These are phyloP conservation scores for Sandelia bainsii DNA, from an alignment of 2,797 vertebrate species.

Conservation along the genomic window DNA sequence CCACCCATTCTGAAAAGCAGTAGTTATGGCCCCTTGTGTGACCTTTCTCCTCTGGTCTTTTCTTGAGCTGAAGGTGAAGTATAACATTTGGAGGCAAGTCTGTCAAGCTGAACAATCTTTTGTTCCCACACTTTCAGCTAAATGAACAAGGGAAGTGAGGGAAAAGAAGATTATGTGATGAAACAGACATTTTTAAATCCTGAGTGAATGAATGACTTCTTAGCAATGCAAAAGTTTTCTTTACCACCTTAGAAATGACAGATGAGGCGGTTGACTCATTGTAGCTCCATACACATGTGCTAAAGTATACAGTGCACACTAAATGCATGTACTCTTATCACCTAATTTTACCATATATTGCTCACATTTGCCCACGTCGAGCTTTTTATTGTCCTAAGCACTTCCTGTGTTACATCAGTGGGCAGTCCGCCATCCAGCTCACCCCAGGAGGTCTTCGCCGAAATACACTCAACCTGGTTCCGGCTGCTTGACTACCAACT, in stretches of 20 bases:
- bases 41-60: background rate
- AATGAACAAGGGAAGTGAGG: conserved; percentile 29
- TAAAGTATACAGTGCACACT: too few species aligned
- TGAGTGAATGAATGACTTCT: too few species aligned
- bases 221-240: background rate
- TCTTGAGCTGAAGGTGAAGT: conserved; percentile 21
- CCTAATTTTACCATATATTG: background rate
- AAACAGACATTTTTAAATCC: background rate
- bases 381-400: conserved; percentile 15
- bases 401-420: conserved; percentile 50
- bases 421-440: conserved; percentile 41
- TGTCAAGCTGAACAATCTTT: conserved; percentile 10
- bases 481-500: conserved; percentile 65
- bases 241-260: background rate
- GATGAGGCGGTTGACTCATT: background rate
- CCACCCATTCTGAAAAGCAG: conserved; percentile 31
- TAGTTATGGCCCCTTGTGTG: conserved; percentile 9
- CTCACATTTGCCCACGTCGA: background rate
- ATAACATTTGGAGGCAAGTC: conserved; percentile 9
- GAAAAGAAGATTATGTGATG: background rate
- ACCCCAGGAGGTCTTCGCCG: conserved; percentile 48
- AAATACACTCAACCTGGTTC: conserved; percentile 69
- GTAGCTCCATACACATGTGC: background rate
- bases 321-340: background rate
- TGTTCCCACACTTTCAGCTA: conserved; percentile 6